These are phyloP conservation scores for Delphinapterus leucas DNA, from an alignment of 2,113 vertebrate species.

Conservation along the genomic window DNA sequence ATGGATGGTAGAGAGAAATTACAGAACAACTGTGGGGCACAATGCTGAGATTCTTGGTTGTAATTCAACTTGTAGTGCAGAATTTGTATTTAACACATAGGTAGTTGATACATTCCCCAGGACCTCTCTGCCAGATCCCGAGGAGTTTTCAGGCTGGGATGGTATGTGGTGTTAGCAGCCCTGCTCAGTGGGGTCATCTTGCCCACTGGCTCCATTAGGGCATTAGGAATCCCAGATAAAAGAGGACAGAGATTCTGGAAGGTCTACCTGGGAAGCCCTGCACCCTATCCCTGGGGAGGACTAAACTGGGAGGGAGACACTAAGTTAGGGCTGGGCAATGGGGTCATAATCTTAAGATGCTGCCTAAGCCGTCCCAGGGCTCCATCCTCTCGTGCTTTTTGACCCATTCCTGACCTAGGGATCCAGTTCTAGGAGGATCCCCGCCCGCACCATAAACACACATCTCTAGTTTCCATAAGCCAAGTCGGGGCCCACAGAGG, in stretches of 20 bases:
- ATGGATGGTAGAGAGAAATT: neutral
- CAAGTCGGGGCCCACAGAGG: neutral
- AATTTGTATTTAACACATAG: neutral
- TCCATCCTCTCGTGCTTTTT: neutral
- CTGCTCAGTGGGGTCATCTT: rapidly evolving
- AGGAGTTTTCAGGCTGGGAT: neutral
- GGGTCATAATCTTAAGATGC: neutral
- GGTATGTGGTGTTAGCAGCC: neutral
- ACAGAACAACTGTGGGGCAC: neutral
- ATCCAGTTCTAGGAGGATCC: neutral
- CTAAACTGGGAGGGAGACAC: neutral
- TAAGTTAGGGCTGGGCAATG: neutral
- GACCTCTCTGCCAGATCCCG: neutral
- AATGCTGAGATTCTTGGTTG: neutral
- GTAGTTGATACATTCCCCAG: neutral
- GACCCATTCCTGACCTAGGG: neutral
- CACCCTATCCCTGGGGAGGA: neutral
- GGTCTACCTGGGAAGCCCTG: neutral
- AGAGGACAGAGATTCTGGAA: neutral
- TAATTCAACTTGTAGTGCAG: neutral
- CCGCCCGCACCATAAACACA: neutral
- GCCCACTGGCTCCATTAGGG: neutral
- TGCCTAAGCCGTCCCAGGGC: neutral
- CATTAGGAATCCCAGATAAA: neutral
- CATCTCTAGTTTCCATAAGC: neutral